These are phyloP conservation scores for Alectoris magna DNA, from an alignment of 2,797 vertebrate species.

Conservation along the genomic window DNA sequence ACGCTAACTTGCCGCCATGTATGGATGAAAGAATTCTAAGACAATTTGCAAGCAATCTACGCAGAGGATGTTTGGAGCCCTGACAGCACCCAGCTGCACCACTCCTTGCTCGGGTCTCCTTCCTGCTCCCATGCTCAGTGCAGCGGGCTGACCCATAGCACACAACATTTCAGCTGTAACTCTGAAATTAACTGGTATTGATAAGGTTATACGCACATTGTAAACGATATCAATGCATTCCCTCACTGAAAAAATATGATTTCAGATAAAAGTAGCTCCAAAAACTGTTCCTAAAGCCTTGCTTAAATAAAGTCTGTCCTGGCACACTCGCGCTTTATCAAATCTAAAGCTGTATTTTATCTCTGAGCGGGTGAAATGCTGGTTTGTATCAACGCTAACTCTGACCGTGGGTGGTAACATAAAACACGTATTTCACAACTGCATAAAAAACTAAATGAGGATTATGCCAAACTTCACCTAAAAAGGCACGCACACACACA, in stretches of 20 bases:
- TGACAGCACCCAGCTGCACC: background rate
- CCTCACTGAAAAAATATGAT: constrained; percentile 46
- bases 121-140: background rate
- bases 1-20: background rate
- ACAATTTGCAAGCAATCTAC: background rate
- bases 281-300: constrained; percentile 5
- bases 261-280: constrained; percentile 43
- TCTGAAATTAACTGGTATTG: constrained; percentile 14
- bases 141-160: background rate
- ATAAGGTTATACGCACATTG: background rate
- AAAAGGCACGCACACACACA: constrained; percentile 54
- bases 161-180: background rate
- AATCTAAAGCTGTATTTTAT: constrained; percentile 33
- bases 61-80: background rate
- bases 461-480: constrained; percentile 46
- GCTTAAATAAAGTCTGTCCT: constrained; percentile 44
- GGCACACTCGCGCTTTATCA: constrained; percentile 28
- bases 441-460: constrained; percentile 22
- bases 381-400: constrained; percentile 77
- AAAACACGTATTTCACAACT: constrained; percentile 48
- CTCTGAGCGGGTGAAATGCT: constrained; percentile 59
- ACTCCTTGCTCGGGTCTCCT: background rate
- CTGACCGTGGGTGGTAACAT: constrained; percentile 49
- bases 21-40: background rate
- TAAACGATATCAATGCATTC: background rate